Evolutionary conservation across 2,113 vertebrate genomes (phyloP).

Genomic region (Litocranius walleri): DNA sequence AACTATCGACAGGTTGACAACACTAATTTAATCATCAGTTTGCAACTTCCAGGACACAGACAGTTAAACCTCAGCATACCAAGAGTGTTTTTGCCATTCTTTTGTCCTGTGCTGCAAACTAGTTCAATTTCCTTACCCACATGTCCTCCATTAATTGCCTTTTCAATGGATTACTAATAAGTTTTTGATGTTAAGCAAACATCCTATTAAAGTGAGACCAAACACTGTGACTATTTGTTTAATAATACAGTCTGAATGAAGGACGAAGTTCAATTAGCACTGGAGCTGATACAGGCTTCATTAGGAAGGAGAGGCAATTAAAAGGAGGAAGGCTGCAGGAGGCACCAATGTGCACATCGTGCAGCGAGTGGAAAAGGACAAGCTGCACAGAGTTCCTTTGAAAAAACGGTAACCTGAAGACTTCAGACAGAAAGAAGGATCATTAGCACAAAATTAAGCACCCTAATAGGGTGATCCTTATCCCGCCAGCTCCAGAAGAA

Average conservation of each 20-base stretch:
- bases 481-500: slow-evolving; percentile 22
- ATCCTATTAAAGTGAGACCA: slow-evolving; percentile 70
- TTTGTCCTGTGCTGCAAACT: slow-evolving; percentile 42
- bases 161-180: slow-evolving; percentile 70
- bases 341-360: slow-evolving; percentile 45
- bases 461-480: slow-evolving; percentile 49
- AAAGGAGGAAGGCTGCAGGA: slow-evolving; percentile 43
- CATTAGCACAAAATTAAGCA: slow-evolving; percentile 68
- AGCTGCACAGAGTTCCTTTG: not conserved
- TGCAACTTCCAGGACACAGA: slow-evolving; percentile 36
- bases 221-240: slow-evolving; percentile 74
- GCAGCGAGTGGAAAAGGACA: slow-evolving; percentile 51
- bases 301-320: slow-evolving; percentile 59
- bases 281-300: slow-evolving; percentile 54
- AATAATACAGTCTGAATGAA: slow-evolving; percentile 72
- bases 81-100: not conserved
- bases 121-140: slow-evolving; percentile 65
- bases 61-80: slow-evolving; percentile 51
- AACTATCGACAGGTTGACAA: not conserved
- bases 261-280: slow-evolving; percentile 69
- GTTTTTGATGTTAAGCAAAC: slow-evolving; percentile 76
- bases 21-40: slow-evolving; percentile 23
- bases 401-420: slow-evolving; percentile 53
- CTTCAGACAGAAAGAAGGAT: slow-evolving; percentile 66
- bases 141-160: slow-evolving; percentile 69